Evolutionary conservation across 2,888 invertebrate species (phyloP).

Genomic region (Dryococelus australis): DNA sequence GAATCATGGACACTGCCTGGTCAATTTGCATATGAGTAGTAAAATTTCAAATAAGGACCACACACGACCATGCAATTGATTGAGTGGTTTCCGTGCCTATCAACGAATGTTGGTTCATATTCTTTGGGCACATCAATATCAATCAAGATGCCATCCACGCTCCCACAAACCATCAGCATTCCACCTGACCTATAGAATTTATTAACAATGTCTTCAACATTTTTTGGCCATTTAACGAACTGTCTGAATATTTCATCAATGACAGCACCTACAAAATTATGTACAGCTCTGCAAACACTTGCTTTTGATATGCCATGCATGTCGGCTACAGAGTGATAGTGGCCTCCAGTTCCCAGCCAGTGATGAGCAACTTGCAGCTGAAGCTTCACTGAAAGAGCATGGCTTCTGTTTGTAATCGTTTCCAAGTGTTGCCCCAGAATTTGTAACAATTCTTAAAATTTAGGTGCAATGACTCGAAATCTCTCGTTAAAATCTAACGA

Average conservation of each 20-base stretch:
- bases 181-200: not conserved
- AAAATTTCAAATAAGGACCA: not conserved
- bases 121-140: not conserved
- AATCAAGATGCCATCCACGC: too few species aligned
- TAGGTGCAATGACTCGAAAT: not conserved
- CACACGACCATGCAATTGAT: not conserved
- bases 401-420: not conserved
- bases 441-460: not conserved
- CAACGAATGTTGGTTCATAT: not conserved
- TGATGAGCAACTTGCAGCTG: not conserved
- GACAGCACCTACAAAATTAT: not conserved
- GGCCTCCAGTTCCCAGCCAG: conserved; percentile 11
- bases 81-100: not conserved
- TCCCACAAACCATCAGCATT: not conserved
- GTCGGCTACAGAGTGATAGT: not conserved
- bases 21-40: not conserved
- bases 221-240: not conserved
- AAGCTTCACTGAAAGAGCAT: not conserved
- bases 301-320: conserved; percentile 20
- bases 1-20: not conserved
- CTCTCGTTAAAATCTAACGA: not conserved
- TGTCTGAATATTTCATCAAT: not conserved
- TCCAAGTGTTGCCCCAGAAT: not conserved
- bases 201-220: not conserved
- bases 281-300: not conserved